Conservation (phyloP, 2,113 vertebrate genomes). For the Microcebus jonahi region DNA sequence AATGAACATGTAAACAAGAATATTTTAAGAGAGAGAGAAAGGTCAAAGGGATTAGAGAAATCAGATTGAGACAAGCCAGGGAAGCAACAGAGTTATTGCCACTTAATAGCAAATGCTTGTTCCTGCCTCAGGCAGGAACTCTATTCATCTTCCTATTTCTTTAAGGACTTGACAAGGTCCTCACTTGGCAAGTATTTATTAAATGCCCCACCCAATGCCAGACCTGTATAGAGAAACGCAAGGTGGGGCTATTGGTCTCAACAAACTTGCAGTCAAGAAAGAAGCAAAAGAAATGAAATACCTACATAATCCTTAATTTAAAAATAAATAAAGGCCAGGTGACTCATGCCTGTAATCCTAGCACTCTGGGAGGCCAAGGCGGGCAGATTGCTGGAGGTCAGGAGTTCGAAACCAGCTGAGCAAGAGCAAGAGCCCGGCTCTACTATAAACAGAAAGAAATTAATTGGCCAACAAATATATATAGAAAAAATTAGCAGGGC, state of each 20-base stretch:
- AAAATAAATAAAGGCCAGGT: too few species aligned
- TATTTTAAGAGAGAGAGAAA: neutral
- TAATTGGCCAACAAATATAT: too few species aligned
- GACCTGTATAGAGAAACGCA: neutral
- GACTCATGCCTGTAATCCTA: too few species aligned
- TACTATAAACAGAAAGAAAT: too few species aligned
- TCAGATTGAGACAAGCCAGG: neutral
- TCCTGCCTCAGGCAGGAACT: neutral
- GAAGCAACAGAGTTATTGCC: neutral
- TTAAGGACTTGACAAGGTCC: neutral
- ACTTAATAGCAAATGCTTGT: neutral
- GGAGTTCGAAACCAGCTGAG: too few species aligned
- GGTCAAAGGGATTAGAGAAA: neutral
- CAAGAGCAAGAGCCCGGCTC: too few species aligned
- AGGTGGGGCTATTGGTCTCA: neutral
- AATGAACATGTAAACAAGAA: neutral
- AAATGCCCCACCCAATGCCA: neutral
- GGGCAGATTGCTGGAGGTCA: too few species aligned
- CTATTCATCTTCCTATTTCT: neutral
- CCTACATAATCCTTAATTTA: too few species aligned
- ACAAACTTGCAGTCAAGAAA: conserved; percentile 8
- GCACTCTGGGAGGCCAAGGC: too few species aligned
- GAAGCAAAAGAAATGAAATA: neutral
- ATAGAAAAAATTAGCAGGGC: too few species aligned
- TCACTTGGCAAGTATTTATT: neutral